phyloP scores from a whole-genome alignment of 1,140 invertebrate genomes.

The Dendrolimus punctatus region DNA sequence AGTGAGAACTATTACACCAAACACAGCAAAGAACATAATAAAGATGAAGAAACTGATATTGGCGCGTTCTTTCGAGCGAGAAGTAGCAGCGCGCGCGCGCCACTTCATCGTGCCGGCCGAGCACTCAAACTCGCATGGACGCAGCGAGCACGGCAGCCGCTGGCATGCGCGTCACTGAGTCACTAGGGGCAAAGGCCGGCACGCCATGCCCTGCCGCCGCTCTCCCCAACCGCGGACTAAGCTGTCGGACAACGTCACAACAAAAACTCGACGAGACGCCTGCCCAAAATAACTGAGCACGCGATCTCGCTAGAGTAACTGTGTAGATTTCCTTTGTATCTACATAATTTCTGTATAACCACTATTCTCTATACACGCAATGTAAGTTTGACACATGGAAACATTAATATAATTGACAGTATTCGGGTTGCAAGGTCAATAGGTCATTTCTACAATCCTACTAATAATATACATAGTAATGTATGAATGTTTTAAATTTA shows the following conservation, averaged over 20 bases:
- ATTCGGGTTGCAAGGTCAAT: conserved; percentile 26
- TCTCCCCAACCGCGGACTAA: conserved; percentile 14
- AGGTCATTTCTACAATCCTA: background rate
- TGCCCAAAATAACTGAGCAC: conserved; percentile 28
- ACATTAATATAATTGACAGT: conserved; percentile 4
- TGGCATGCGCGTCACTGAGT: conserved; percentile 30
- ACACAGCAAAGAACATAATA: conserved; percentile 91
- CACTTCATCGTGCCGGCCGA: conserved; percentile 46
- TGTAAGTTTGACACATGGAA: conserved; percentile 26
- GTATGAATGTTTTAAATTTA: too few relatives aligned
- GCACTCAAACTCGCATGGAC: conserved; percentile 30
- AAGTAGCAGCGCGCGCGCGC: conserved; percentile 44
- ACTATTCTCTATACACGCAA: conserved; percentile 14
- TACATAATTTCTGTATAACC: too few relatives aligned
- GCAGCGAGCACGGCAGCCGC: conserved; percentile 19
- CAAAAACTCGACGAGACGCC: conserved; percentile 25
- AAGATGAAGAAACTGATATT: conserved; percentile 91
- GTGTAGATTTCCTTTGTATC: too few relatives aligned
- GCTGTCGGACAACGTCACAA: conserved; percentile 9
- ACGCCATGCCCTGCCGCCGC: conserved; percentile 26
- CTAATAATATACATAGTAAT: too few relatives aligned
- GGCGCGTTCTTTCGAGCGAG: conserved; percentile 80
- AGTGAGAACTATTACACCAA: conserved; percentile 87
- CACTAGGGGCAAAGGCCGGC: conserved; percentile 27
- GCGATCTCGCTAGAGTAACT: too few relatives aligned